phyloP scores from a whole-genome alignment of 2,888 invertebrate genomes.

The Pimpla rufipes region DNA sequence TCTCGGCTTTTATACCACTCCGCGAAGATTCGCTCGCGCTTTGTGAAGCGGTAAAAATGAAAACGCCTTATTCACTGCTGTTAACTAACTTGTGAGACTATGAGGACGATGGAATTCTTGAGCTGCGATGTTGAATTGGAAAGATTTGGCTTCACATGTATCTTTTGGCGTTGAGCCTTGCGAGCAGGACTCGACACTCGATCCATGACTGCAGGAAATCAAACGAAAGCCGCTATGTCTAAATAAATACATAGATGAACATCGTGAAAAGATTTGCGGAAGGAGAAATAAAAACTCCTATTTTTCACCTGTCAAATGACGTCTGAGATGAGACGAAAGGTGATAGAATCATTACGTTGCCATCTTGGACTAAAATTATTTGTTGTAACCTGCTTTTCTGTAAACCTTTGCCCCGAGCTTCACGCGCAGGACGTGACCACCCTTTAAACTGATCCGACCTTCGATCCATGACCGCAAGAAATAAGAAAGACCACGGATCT shows the following conservation, averaged over 20 bases:
- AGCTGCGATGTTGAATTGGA: slow-evolving; percentile 26
- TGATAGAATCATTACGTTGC: too few relatives aligned
- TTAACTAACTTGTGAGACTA: slow-evolving; percentile 45
- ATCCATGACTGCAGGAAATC: too few relatives aligned
- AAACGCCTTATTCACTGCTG: slow-evolving; percentile 60
- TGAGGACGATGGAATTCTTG: background rate
- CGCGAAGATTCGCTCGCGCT: background rate
- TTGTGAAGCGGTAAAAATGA: slow-evolving; percentile 25
- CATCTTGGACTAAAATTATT: background rate
- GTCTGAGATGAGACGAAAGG: too few relatives aligned
- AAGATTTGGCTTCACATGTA: background rate
- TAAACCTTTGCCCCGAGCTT: background rate
- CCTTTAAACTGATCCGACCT: slow-evolving; percentile 61
- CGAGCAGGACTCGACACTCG: too few relatives aligned
- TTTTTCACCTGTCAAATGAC: too few relatives aligned
- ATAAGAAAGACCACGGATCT: too few relatives aligned
- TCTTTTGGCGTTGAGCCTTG: too few relatives aligned
- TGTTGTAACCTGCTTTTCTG: background rate
- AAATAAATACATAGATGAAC: too few relatives aligned
- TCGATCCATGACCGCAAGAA: too few relatives aligned
- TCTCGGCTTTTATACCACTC: slow-evolving; percentile 8
- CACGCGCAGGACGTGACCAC: slow-evolving; percentile 3
- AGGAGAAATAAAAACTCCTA: too few relatives aligned
- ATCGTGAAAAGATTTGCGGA: too few relatives aligned
- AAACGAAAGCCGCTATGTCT: too few relatives aligned